Evolutionary conservation across 2,113 vertebrate species (phyloP).

Genomic region (Stegastes partitus): DNA sequence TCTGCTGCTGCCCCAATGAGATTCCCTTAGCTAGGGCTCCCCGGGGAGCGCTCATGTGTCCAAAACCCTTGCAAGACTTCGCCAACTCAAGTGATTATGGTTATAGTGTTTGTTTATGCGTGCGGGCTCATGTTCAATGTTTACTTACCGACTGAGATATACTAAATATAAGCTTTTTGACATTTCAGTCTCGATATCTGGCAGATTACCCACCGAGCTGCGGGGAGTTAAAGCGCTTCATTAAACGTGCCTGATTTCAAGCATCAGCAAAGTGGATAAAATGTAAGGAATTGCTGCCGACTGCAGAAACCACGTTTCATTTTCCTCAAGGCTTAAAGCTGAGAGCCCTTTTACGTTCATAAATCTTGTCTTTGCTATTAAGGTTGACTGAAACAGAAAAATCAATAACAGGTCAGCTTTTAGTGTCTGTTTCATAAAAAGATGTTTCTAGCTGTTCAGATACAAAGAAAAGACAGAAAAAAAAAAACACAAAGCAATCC

Average conservation of each 20-base stretch:
- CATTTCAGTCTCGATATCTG: conserved; percentile 40
- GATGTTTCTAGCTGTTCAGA: conserved; percentile 13
- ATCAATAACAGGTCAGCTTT: conserved; percentile 52
- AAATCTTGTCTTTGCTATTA: conserved; percentile 5
- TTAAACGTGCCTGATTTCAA: conserved; percentile 47
- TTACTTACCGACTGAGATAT: conserved; percentile 48
- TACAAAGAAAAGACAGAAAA: conserved; percentile 12
- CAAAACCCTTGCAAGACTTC: conserved; percentile 57
- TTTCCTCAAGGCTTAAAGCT: conserved; percentile 13
- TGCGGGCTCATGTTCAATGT: conserved; percentile 41
- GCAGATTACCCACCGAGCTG: conserved; percentile 14
- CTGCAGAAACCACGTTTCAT: conserved; percentile 24
- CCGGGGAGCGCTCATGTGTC: conserved; percentile 61
- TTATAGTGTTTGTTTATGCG: conserved; percentile 47
- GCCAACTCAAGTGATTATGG: conserved; percentile 62
- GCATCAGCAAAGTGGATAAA: conserved; percentile 16
- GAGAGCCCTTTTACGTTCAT: neutral
- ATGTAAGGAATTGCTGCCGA: conserved; percentile 23
- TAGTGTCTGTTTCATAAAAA: conserved; percentile 32
- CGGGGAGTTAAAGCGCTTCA: conserved; percentile 28
- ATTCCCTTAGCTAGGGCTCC: conserved; percentile 57
- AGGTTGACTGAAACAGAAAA: conserved; percentile 36
- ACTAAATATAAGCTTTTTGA: conserved; percentile 33
- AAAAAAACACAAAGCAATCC: conserved; percentile 17
- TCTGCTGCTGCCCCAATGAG: conserved; percentile 62